phyloP scores from a whole-genome alignment of 2,113 vertebrate genomes.

The Lampris incognitus region DNA sequence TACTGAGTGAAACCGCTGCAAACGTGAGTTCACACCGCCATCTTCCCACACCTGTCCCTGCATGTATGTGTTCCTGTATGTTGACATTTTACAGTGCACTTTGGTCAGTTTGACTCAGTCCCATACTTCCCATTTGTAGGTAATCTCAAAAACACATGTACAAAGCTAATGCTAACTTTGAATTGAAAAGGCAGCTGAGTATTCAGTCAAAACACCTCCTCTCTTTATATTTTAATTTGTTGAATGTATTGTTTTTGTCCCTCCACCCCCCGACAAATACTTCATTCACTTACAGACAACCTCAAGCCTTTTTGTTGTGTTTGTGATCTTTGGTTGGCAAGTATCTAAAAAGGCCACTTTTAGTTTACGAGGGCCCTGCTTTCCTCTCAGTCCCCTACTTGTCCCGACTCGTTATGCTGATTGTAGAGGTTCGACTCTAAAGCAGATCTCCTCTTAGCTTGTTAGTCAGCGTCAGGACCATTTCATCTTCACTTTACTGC shows the following conservation, averaged over 20 bases:
- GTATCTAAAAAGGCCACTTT: constrained; percentile 42
- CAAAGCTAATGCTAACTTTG: no score
- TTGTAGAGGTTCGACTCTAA: constrained; percentile 32
- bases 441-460: background rate
- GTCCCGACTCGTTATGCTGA: constrained; percentile 56
- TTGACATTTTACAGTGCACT: no score
- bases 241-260: constrained; percentile 13
- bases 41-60: no score
- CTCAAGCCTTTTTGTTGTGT: constrained; percentile 23
- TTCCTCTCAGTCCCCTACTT: constrained; percentile 26
- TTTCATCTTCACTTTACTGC: no score
- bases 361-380: constrained; percentile 41
- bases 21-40: no score
- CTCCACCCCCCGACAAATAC: constrained; percentile 1
- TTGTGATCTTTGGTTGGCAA: constrained; percentile 40
- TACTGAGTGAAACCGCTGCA: no score
- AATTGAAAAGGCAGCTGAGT: no score
- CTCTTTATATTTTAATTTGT: background rate
- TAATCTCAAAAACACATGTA: no score
- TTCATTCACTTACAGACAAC: constrained; percentile 33
- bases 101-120: no score
- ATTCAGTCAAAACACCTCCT: no score
- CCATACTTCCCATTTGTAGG: no score
- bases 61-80: no score
- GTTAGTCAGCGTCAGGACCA: background rate